phyloP scores from a whole-genome alignment of 1,140 invertebrate species.

The Bradynema listronoti region DNA sequence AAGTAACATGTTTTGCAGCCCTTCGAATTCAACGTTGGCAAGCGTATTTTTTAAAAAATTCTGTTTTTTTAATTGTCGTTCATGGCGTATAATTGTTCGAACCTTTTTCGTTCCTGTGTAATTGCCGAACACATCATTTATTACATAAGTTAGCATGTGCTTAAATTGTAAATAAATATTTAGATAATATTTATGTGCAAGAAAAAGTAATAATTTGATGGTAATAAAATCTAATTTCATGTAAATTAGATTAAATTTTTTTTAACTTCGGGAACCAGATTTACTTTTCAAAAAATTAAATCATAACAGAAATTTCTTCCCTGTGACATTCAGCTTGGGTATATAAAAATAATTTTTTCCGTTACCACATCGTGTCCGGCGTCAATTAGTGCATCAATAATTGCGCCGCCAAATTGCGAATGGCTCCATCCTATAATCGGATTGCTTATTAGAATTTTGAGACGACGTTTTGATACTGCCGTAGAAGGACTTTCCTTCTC shows the following conservation, averaged over 20 bases:
- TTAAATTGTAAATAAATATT: no score
- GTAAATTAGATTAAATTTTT: no score
- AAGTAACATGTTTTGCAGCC: neutral
- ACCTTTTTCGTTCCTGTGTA: neutral
- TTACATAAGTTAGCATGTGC: neutral
- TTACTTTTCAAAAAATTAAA: no score
- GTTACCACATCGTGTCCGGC: constrained; percentile 45
- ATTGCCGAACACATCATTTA: neutral
- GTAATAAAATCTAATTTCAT: no score
- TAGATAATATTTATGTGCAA: no score
- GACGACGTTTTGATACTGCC: no score
- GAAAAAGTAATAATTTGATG: no score
- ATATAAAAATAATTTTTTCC: no score
- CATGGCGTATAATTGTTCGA: neutral
- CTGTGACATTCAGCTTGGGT: no score
- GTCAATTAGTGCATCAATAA: constrained; percentile 37
- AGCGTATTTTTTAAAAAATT: neutral
- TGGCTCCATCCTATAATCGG: constrained; percentile 32
- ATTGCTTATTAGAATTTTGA: constrained; percentile 30
- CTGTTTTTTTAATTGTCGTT: neutral
- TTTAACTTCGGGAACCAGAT: no score
- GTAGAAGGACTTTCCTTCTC: no score
- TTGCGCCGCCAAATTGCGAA: constrained; percentile 30
- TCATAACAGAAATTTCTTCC: no score
- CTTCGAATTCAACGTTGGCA: neutral